Evolutionary conservation across 2,797 vertebrate species (phyloP), one percentile per base, ranked within the genome.

Genomic region (Ataeniobius toweri): DNA sequence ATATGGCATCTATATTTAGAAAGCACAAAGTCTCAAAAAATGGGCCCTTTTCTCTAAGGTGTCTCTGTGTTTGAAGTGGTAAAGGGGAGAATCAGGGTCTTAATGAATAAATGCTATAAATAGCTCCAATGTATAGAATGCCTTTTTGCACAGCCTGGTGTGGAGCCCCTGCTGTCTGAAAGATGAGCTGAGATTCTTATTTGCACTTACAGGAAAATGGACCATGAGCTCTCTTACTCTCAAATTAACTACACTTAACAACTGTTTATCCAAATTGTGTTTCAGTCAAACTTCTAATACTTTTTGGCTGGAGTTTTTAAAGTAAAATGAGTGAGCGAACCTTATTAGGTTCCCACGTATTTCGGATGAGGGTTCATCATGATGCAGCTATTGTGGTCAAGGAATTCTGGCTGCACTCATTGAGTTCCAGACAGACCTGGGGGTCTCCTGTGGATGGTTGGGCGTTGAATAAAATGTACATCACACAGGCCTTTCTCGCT

Each of bases 101-200:
- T 70, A 78, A 82, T 91, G 65, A 78, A 82, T 85, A 82, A 91
- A 82, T 72, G 28, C 71, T 92, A 88, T 83, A 88, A 89, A 88
- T 90, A 87, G 83, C 71, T 24, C 26, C 71, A 69, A 77, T 87
- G 79, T 91, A 86, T 83, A 82, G 83, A 85, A 55, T 70, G 72
- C 71, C 81, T 84, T 84, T 88, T 86, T 82, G 77, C 75, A 71
- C 83, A 80, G 18, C 6, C 51, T 58, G 58, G 51, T 51, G 36
- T 61, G 18, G 55, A 73, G 56, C 76, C 44, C 69, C 67, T 61
- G 20, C 53, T 71, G 58, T 69, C 51, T 48, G 77, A 22, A 71
- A 75, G 74, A 77, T 5, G 9, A 10, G 20, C 1, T 1, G 13
- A 63, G 61, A 36, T 20, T 63, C 31, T 20, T 36, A 5, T 63